Base-by-base conservation (phyloP, 2,888 invertebrate genomes). In the Cheilosia impressa region DNA sequence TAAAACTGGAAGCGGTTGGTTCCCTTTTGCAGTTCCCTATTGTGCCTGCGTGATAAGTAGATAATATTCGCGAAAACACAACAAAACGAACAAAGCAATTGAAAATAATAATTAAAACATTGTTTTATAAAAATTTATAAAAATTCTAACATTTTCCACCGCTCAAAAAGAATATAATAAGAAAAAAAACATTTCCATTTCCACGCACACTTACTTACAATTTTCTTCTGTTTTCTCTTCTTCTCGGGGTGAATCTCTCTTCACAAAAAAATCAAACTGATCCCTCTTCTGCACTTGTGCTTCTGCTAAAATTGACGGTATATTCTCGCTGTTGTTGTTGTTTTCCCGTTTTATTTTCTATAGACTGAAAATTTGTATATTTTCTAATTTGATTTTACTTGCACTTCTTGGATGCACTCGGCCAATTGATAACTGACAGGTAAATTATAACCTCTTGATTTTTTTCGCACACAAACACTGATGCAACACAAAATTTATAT, bases 351-450 rank as follows among this genome's bases (percentile, higher is more conserved):
- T 43, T 9, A n/a, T 55, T 34, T 58, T 62, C 34, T 63, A 55
- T 47, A 57, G 63, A 75, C 55, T 57, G 22, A 71, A 45, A 50
- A 50, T 71, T 31, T n/a, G 7, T 45, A 45, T 17, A 45, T 45
- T 60, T 71, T 63, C 27, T 27, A 43, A n/a, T 69, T 47, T 38
- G 38, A 58, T 58, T 69, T 47, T 57, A 73, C 72, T 73, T 73
- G 73, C 73, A 73, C 73, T 73, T 53, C 24, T 65, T 53, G 24
- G 6, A 66, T 41, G 47, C 47, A 63, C 47, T 63, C 34, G 47
- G 52, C 38, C 17, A 66, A 34, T 24, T 68, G 43, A 68, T 55
- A 57, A 57, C 43, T 55, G 45, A 69, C 57, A 57, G 57, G 57
- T 34, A 43, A 57, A 50, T 10, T 4, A 10, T 10, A 50, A 52